Conservation (phyloP, 2,888 invertebrate genomes). For the Nymphalis c-album region DNA sequence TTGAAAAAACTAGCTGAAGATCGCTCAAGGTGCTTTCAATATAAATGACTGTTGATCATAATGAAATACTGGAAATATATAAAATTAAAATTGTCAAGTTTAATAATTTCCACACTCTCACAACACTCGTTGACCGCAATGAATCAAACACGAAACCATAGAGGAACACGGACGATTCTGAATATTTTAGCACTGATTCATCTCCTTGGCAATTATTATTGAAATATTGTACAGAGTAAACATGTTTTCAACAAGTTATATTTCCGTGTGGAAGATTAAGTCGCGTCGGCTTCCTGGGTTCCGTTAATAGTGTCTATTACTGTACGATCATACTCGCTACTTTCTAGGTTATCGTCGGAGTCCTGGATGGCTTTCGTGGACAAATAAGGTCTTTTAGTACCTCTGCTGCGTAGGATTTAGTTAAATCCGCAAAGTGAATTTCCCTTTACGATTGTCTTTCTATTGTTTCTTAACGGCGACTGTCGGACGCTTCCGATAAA, state of each 20-base stretch:
- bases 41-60: not conserved
- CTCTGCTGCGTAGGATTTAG: constrained; percentile 13
- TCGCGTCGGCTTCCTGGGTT: constrained; percentile 19
- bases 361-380: constrained; percentile 26
- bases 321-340: constrained; percentile 13
- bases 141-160: not conserved
- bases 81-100: not conserved
- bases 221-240: constrained; percentile 33
- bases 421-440: constrained; percentile 19
- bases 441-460: constrained; percentile 21
- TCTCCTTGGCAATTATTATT: constrained; percentile 31
- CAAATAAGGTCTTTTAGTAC: constrained; percentile 29
- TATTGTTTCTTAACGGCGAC: constrained; percentile 13
- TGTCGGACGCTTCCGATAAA: constrained; percentile 9
- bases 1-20: too few relatives aligned
- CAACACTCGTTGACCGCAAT: not conserved
- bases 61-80: not conserved
- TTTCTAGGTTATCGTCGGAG: constrained; percentile 39
- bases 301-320: constrained; percentile 34
- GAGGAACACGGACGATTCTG: constrained; percentile 13
- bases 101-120: constrained; percentile 2
- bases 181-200: constrained; percentile 29
- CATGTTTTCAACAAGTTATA: constrained; percentile 30
- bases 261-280: constrained; percentile 31
- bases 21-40: too few relatives aligned